A percentile compares a stretch with the other conserved stretches of the same genome.
Conservation (phyloP, 1,140 invertebrate species). For the Carposina sasakii region DNA sequence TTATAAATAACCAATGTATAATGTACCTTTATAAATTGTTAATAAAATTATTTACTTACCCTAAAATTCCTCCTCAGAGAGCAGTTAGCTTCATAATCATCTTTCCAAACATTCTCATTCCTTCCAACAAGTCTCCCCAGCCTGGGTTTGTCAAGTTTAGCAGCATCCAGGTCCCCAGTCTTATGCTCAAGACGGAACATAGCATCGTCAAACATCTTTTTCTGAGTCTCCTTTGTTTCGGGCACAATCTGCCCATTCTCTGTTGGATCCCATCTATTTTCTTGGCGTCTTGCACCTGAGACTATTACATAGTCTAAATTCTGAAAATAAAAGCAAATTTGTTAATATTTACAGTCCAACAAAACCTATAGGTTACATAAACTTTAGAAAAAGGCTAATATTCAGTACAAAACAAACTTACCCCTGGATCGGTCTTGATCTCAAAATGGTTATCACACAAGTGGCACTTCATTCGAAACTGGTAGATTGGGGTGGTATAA, state of each 20-base stretch:
- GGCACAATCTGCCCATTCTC: constrained; percentile 96
- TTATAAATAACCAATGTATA: too few relatives aligned
- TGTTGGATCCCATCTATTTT: constrained; percentile 97
- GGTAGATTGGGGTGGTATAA: constrained; percentile 97
- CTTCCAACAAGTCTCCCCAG: constrained; percentile 83
- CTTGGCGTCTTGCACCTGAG: constrained; percentile 94
- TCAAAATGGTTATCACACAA: constrained; percentile 98
- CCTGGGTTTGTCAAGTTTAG: constrained; percentile 80
- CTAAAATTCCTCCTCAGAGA: constrained; percentile 87
- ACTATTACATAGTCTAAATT: constrained; percentile 98
- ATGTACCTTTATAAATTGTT: too few relatives aligned
- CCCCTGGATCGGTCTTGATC: constrained; percentile 98
- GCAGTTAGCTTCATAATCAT: constrained; percentile 93
- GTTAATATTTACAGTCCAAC: background rate
- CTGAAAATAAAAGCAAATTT: constrained; percentile 66
- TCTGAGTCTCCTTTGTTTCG: constrained; percentile 90
- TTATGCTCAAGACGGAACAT: constrained; percentile 98
- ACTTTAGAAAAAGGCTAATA: constrained; percentile 1
- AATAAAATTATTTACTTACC: constrained; percentile 69
- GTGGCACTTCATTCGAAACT: constrained; percentile 99
- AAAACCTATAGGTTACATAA: background rate
- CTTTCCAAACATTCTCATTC: constrained; percentile 87
- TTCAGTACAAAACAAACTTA: constrained; percentile 73
- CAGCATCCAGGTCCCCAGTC: constrained; percentile 83
- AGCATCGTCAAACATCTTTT: constrained; percentile 91